Conservation (phyloP, 2,888 invertebrate species). For the Diarsia brunnea region DNA sequence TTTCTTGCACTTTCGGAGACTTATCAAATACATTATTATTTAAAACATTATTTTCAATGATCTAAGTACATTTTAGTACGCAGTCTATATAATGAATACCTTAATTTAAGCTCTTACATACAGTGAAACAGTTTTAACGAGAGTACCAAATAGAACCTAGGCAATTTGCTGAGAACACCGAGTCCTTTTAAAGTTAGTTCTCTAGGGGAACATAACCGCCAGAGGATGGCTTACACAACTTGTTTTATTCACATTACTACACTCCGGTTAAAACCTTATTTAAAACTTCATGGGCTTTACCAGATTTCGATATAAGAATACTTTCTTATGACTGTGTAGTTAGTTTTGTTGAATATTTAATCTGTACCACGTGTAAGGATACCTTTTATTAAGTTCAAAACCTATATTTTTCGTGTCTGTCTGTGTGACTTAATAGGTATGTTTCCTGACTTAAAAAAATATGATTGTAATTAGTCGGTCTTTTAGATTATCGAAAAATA, state of each 20-base stretch:
- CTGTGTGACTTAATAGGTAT: not conserved
- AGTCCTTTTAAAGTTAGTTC: constrained; percentile 85
- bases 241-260: constrained; percentile 65
- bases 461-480: no score
- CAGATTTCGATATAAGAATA: constrained; percentile 23
- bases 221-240: constrained; percentile 64
- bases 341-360: constrained; percentile 6
- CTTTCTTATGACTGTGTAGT: not conserved
- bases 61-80: not conserved
- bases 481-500: no score
- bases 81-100: constrained; percentile 8
- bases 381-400: not conserved
- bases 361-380: not conserved
- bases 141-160: constrained; percentile 76
- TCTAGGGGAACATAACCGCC: constrained; percentile 78
- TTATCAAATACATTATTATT: not conserved
- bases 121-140: constrained; percentile 71
- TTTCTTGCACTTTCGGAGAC: no score
- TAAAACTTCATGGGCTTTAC: constrained; percentile 53
- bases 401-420: not conserved
- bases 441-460: no score
- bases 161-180: constrained; percentile 80
- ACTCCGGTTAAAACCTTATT: constrained; percentile 53
- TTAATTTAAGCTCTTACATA: constrained; percentile 52
- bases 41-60: constrained; percentile 13